Conservation (phyloP, 1,140 invertebrate species). For the Drosophila kanapiae region DNA sequence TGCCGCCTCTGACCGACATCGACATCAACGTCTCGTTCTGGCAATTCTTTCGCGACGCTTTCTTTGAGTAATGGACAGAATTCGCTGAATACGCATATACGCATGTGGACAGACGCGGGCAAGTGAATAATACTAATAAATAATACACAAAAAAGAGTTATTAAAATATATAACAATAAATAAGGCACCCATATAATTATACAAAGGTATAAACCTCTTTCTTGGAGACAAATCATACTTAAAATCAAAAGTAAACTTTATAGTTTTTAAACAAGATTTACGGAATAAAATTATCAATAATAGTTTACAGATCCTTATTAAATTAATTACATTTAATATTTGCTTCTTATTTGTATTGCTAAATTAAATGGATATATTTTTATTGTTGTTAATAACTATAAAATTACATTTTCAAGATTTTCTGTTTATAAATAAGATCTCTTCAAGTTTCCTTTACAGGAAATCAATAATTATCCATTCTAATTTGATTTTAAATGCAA, state of each 20-base stretch:
- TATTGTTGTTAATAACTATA: too few species aligned
- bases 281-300: too few species aligned
- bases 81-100: constrained; percentile 27
- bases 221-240: not conserved
- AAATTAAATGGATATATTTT: too few species aligned
- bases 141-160: not conserved
- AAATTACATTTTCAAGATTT: not conserved
- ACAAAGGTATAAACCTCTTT: too few species aligned
- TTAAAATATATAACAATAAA: not conserved
- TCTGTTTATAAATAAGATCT: not conserved
- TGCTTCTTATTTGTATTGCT: too few species aligned
- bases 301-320: too few species aligned
- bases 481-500: not conserved
- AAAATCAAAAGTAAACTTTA: too few species aligned
- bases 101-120: constrained; percentile 8
- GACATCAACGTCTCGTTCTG: constrained; percentile 53
- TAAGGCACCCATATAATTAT: not conserved
- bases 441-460: not conserved
- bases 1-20: constrained; percentile 47
- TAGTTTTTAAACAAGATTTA: not conserved
- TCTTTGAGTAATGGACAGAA: constrained; percentile 67
- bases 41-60: constrained; percentile 48
- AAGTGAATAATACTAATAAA: not conserved
- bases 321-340: too few species aligned
- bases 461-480: not conserved